phyloP scores from a whole-genome alignment of 2,113 vertebrate species.

The Ranitomeya imitator region DNA sequence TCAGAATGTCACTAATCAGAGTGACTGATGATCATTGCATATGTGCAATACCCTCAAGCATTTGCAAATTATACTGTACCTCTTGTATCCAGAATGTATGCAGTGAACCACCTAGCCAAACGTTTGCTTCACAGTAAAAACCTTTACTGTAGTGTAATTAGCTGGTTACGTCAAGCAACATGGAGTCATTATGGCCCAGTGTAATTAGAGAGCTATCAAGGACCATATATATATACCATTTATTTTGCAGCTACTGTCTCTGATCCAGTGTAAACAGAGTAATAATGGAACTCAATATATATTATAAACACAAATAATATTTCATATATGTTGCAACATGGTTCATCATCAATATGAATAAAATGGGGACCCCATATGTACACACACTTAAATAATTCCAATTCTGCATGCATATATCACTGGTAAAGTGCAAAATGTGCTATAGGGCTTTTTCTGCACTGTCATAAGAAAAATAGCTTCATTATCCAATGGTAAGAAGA shows the following conservation, averaged over 20 bases:
- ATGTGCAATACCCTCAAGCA: slow-evolving; percentile 47
- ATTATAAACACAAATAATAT: no score
- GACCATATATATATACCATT: not conserved
- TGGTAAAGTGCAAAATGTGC: not conserved
- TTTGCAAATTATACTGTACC: slow-evolving; percentile 24
- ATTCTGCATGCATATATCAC: not conserved
- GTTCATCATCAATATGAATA: no score
- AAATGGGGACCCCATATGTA: no score
- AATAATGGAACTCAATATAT: no score
- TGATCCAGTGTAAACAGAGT: no score
- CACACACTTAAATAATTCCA: no score
- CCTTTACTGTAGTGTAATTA: not conserved
- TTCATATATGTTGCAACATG: no score
- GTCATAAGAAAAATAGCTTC: not conserved
- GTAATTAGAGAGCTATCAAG: not conserved
- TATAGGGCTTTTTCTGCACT: not conserved
- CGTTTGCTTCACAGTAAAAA: not conserved
- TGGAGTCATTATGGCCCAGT: not conserved
- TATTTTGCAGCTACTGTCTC: no score
- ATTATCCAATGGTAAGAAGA: no score
- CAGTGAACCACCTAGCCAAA: slow-evolving; percentile 3
- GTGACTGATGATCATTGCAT: slow-evolving; percentile 53
- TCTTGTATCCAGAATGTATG: not conserved
- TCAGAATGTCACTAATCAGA: slow-evolving; percentile 61
- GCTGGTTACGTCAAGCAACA: not conserved